Evolutionary conservation across 2,888 invertebrate species (phyloP).

Genomic region (Parelbella ahira): DNA sequence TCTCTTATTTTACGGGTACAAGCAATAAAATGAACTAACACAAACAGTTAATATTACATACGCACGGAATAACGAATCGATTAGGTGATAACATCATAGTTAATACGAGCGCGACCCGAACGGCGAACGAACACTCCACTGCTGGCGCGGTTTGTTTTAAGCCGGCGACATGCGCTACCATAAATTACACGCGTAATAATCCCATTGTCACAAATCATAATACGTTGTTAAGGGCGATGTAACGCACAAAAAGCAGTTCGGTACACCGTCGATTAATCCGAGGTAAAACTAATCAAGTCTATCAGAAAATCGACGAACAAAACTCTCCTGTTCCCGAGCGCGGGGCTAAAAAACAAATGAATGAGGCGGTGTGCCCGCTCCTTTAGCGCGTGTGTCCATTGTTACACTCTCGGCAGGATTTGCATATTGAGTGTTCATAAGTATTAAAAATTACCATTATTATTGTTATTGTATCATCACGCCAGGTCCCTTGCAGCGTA

Average conservation of each 20-base stretch:
- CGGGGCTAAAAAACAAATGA: slow-evolving; percentile 71
- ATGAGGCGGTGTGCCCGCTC: slow-evolving; percentile 59
- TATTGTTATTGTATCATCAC: too few species aligned
- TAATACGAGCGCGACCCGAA: too few species aligned
- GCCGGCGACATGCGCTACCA: slow-evolving; percentile 23
- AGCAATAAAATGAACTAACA: too few species aligned
- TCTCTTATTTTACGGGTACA: too few species aligned
- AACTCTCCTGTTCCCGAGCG: slow-evolving; percentile 36
- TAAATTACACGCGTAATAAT: slow-evolving; percentile 25
- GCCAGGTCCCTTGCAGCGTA: too few species aligned
- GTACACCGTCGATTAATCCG: slow-evolving; percentile 53
- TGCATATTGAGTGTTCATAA: too few species aligned
- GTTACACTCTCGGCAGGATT: not conserved
- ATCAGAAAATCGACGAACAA: slow-evolving; percentile 62
- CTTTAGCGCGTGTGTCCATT: slow-evolving; percentile 17
- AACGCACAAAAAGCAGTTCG: slow-evolving; percentile 36
- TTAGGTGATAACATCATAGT: slow-evolving; percentile 18
- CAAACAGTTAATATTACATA: too few species aligned
- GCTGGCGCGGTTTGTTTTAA: too few species aligned
- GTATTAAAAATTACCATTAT: too few species aligned
- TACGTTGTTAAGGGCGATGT: slow-evolving; percentile 31
- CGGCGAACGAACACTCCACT: too few species aligned
- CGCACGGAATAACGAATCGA: slow-evolving; percentile 26
- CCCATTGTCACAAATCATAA: slow-evolving; percentile 28
- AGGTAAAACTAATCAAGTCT: slow-evolving; percentile 76